These are phyloP conservation scores for Pachypsylla venusta DNA, from an alignment of 1,140 invertebrate genomes.

Conservation along the genomic window DNA sequence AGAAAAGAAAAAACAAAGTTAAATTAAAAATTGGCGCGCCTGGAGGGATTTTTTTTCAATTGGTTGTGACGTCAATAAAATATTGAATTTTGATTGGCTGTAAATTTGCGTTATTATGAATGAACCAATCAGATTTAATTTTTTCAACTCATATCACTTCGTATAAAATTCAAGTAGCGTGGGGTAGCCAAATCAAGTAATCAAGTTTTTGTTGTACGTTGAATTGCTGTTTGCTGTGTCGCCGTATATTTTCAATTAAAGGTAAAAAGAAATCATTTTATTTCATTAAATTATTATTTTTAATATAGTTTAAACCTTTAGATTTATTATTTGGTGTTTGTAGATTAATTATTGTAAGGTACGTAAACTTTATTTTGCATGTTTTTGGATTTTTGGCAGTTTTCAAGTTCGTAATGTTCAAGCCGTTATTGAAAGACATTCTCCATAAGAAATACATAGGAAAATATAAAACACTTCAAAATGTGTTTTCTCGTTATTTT, in stretches of 20 bases:
- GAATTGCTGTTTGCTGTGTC: not conserved
- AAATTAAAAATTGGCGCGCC: too few relatives aligned
- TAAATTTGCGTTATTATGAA: constrained; percentile 8
- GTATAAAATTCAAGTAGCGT: constrained; percentile 6
- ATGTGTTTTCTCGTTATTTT: not conserved
- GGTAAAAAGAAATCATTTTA: constrained; percentile 1
- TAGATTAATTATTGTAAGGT: too few relatives aligned
- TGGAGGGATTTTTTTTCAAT: too few relatives aligned
- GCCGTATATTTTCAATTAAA: not conserved
- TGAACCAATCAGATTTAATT: not conserved
- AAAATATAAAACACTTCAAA: not conserved
- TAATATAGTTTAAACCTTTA: not conserved
- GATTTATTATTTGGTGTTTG: not conserved
- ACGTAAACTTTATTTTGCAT: constrained; percentile 6
- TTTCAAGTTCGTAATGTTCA: not conserved
- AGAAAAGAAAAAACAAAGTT: too few relatives aligned
- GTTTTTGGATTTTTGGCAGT: not conserved
- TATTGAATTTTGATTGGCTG: not conserved
- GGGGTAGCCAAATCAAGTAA: constrained; percentile 3
- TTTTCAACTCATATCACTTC: not conserved
- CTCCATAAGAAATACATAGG: constrained; percentile 7
- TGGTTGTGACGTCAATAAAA: not conserved
- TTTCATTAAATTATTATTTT: not conserved
- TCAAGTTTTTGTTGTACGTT: too few relatives aligned
- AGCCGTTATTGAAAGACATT: constrained; percentile 6